A percentile compares a stretch with the other conserved stretches of the same genome.
Conservation (phyloP, 2,888 invertebrate genomes). For the Zonitis immaculata region DNA sequence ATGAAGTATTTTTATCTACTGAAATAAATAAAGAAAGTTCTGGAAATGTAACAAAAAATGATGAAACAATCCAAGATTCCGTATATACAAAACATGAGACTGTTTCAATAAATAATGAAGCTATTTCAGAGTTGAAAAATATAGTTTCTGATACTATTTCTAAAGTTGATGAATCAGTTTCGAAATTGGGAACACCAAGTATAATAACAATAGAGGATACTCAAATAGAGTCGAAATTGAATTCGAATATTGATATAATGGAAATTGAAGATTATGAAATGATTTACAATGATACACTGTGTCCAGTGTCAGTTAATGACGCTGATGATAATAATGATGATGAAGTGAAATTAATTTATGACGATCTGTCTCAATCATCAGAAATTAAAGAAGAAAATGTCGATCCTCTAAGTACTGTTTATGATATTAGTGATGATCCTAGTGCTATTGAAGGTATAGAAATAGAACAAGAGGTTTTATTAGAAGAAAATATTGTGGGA, state of each 20-base stretch:
- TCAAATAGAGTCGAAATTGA: neutral
- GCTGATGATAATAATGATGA: slow-evolving; percentile 7
- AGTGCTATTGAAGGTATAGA: slow-evolving; percentile 11
- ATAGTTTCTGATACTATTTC: no score
- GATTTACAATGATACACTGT: neutral
- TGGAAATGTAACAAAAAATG: no score
- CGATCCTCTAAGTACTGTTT: slow-evolving; percentile 19
- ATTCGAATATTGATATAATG: slow-evolving; percentile 4
- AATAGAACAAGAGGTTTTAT: slow-evolving; percentile 7
- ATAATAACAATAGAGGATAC: neutral
- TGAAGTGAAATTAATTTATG: slow-evolving; percentile 17
- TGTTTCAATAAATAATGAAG: no score
- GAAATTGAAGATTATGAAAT: slow-evolving; percentile 6
- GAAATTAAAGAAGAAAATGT: slow-evolving; percentile 4
- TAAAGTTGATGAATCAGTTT: neutral
- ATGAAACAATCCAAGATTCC: no score
- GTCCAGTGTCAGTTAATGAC: neutral
- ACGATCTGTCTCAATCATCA: slow-evolving; percentile 21
- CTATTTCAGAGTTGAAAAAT: no score
- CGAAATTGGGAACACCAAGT: neutral
- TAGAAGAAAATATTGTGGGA: slow-evolving; percentile 11
- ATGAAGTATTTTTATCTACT: no score
- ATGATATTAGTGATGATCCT: slow-evolving; percentile 19
- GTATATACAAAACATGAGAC: no score
- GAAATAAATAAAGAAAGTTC: no score